These are phyloP conservation scores for Papilio gigon DNA, from an alignment of 2,888 invertebrate species.

Conservation along the genomic window DNA sequence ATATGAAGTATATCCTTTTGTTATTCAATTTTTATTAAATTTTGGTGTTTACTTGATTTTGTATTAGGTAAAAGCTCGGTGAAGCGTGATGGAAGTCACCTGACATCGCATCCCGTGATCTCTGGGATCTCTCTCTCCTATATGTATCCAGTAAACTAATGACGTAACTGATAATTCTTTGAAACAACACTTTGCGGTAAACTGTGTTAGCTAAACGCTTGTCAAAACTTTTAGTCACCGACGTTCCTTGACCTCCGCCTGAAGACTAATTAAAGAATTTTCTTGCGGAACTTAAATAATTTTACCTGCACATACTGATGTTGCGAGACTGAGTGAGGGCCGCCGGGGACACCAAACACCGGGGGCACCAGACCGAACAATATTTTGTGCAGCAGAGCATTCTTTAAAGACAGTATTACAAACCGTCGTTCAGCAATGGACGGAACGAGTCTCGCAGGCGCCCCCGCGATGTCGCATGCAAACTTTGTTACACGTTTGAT, in stretches of 20 bases:
- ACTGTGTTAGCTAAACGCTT: not conserved
- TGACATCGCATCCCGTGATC: not conserved
- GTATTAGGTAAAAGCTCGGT: too few species aligned
- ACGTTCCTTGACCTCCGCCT: not conserved
- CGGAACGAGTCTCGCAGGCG: not conserved
- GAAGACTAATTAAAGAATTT: not conserved
- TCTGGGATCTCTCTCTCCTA: not conserved
- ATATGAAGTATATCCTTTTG: too few species aligned
- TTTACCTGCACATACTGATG: not conserved
- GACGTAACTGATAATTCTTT: conserved; percentile 3
- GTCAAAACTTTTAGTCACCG: conserved; percentile 7
- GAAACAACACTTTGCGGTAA: not conserved
- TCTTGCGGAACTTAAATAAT: not conserved
- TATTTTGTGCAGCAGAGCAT: not conserved
- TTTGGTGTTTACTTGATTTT: too few species aligned
- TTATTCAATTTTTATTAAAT: too few species aligned
- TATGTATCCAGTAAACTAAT: conserved; percentile 12
- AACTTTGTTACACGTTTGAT: conserved; percentile 1
- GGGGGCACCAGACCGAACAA: not conserved
- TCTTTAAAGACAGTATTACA: too few species aligned
- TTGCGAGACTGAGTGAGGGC: not conserved
- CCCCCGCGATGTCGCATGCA: not conserved
- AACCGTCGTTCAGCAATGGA: not conserved
- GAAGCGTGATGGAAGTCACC: too few species aligned
- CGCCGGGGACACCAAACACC: too few species aligned